Percentiles rank a stretch among this genome's conserved stretches.
phyloP scores from a whole-genome alignment of 2,888 invertebrate species.

The Drosophila lutescens region DNA sequence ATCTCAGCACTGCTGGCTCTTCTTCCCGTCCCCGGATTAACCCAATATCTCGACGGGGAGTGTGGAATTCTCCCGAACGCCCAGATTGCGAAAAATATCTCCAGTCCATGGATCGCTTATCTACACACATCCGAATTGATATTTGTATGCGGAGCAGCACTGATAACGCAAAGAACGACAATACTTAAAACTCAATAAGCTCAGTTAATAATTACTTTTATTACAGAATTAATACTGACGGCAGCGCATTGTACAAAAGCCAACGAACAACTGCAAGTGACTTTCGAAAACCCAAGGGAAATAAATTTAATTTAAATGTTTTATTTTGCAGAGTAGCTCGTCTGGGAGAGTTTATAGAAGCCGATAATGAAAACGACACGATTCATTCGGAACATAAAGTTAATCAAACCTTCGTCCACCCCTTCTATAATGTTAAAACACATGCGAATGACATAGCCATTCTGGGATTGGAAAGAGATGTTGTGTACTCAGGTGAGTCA shows the following conservation, averaged over 20 bases:
- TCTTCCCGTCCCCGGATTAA: not conserved
- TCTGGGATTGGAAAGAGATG: not conserved
- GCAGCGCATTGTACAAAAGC: not conserved
- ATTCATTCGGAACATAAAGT: not conserved
- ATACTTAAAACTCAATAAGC: not conserved
- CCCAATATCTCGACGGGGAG: conserved; percentile 1
- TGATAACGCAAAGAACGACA: not conserved
- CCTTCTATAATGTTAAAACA: not conserved
- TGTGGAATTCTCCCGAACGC: not conserved
- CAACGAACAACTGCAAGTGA: not conserved
- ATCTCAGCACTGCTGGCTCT: conserved; percentile 1
- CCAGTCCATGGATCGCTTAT: conserved; percentile 8
- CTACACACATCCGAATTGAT: not conserved
- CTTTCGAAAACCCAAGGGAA: not conserved
- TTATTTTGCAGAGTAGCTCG: conserved; percentile 1
- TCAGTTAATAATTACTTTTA: not conserved
- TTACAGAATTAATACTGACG: not conserved
- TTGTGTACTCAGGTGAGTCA: conserved; percentile 8
- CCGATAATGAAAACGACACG: not conserved
- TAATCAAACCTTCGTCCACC: not conserved
- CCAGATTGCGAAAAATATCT: not conserved
- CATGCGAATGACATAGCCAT: conserved; percentile 12
- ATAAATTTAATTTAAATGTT: not conserved
- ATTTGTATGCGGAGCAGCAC: not conserved
- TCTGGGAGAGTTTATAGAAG: conserved; percentile 8